These are phyloP conservation scores for Psephotus haematonotus DNA, from an alignment of 2,113 vertebrate genomes.

Conservation along the genomic window DNA sequence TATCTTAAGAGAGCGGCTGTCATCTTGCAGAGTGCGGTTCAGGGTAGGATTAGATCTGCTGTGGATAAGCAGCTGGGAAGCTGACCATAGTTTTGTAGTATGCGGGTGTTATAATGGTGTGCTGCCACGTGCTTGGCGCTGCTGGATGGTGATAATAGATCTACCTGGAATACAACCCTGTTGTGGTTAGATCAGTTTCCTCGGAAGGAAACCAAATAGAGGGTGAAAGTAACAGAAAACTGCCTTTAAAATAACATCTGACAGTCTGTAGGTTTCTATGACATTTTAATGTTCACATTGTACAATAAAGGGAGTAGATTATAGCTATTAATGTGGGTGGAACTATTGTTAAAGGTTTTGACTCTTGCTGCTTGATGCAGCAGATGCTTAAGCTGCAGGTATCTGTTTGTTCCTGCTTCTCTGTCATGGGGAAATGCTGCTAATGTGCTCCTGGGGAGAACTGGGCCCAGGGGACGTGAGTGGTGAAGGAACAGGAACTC, in stretches of 20 bases:
- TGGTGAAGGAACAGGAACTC: background rate
- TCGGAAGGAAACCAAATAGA: conserved; percentile 23
- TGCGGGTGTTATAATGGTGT: background rate
- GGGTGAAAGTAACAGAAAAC: background rate
- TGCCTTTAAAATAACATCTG: background rate
- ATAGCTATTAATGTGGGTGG: background rate
- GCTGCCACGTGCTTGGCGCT: background rate
- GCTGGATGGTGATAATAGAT: background rate
- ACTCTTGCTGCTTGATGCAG: background rate
- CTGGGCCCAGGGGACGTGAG: background rate
- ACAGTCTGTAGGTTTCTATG: background rate
- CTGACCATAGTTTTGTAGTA: background rate
- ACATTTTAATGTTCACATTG: background rate
- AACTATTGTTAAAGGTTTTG: background rate
- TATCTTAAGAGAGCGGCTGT: background rate
- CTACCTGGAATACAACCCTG: background rate
- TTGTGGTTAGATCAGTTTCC: background rate
- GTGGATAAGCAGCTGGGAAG: background rate
- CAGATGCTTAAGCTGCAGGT: background rate
- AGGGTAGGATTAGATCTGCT: background rate
- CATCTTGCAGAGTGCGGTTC: background rate
- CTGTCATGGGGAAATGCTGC: background rate
- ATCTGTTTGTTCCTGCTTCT: background rate
- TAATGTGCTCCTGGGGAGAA: background rate
- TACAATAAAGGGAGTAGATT: background rate